Conservation (phyloP, 2,113 vertebrate species). For the Callorhinus ursinus region DNA sequence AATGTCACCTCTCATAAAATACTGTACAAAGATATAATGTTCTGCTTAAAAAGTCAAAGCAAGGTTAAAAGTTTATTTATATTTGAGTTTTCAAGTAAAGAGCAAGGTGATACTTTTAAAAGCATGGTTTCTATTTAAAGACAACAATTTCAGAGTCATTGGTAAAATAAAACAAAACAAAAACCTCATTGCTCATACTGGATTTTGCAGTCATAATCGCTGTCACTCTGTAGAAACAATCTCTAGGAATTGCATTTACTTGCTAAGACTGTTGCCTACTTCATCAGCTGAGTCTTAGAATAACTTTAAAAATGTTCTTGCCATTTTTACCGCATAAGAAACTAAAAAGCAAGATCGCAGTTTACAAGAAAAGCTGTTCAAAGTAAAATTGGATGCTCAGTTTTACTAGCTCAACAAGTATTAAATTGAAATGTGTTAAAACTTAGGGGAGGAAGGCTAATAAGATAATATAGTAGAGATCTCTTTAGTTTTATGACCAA, state of each 20-base stretch:
- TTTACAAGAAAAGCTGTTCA: background rate
- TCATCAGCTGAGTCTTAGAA: constrained; percentile 48
- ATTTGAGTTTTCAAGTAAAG: background rate
- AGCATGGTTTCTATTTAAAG: background rate
- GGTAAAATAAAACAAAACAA: background rate
- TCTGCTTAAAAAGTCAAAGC: constrained; percentile 50
- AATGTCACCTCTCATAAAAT: background rate
- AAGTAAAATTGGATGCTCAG: background rate
- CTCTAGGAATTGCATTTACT: constrained; percentile 53
- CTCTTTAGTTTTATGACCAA: constrained; percentile 5
- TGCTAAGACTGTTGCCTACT: constrained; percentile 36
- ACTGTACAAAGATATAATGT: background rate
- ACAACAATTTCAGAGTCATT: constrained; percentile 58
- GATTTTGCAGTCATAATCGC: background rate
- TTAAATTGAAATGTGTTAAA: background rate
- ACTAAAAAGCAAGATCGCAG: background rate
- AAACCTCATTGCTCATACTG: background rate
- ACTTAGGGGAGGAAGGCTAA: background rate
- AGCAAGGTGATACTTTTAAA: constrained; percentile 25
- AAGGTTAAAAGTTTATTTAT: constrained; percentile 32
- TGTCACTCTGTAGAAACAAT: constrained; percentile 51
- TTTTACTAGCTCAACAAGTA: background rate
- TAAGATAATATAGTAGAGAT: background rate
- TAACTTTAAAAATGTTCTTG: constrained; percentile 1
- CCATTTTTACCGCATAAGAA: constrained; percentile 43